A percentile compares a stretch with the other conserved stretches of the same genome.
phyloP scores from a whole-genome alignment of 2,797 vertebrate genomes.

The Stomatorhinus walkeri region DNA sequence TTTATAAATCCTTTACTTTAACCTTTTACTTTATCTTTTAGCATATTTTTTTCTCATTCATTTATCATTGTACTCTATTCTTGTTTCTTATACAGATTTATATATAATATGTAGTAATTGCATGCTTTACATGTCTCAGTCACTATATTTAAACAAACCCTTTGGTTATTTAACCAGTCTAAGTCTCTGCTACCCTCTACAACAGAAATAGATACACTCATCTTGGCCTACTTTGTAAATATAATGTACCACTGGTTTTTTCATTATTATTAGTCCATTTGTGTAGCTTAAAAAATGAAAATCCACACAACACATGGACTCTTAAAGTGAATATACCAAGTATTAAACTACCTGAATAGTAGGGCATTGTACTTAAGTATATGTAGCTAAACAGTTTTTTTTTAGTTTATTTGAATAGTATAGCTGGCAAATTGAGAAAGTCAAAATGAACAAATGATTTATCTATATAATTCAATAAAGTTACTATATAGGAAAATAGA shows the following conservation, averaged over 20 bases:
- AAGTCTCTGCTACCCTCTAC: conserved; percentile 34
- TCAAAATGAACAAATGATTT: neutral
- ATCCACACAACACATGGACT: neutral
- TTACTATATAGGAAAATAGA: neutral
- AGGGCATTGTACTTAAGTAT: neutral
- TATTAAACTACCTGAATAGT: neutral
- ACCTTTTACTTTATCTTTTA: neutral
- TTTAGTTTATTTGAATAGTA: neutral
- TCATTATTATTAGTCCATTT: neutral
- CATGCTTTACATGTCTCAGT: conserved; percentile 11
- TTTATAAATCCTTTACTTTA: neutral
- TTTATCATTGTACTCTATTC: neutral
- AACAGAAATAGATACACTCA: neutral
- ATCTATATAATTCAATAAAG: neutral
- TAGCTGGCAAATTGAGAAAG: neutral
- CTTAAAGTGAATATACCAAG: neutral
- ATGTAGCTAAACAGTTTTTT: neutral
- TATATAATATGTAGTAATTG: neutral
- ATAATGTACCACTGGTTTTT: neutral
- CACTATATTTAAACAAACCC: conserved; percentile 34
- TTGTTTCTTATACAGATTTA: neutral
- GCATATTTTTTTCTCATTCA: neutral
- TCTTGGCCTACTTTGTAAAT: neutral
- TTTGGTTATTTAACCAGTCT: conserved; percentile 30
- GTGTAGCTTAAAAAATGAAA: neutral